Percentiles rank a stretch among this genome's conserved stretches.
These are phyloP conservation scores for Dicyrtomina minuta DNA, from an alignment of 2,888 invertebrate genomes.

Conservation along the genomic window DNA sequence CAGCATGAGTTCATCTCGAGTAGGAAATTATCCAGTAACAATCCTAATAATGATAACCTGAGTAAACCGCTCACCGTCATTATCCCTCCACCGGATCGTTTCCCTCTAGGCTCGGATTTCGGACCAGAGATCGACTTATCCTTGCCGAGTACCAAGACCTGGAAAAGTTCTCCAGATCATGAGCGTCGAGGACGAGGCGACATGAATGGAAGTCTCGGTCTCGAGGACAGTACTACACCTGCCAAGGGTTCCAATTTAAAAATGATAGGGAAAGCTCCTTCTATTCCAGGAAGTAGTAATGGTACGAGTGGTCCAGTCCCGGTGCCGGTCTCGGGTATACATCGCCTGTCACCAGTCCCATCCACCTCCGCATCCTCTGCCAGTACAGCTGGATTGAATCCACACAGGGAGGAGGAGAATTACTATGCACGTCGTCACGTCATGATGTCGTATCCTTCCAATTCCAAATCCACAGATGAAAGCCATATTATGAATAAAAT, in stretches of 20 bases:
- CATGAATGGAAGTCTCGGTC: not conserved
- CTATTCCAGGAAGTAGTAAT: not conserved
- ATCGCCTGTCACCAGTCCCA: no score
- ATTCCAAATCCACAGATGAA: no score
- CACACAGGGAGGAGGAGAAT: no score
- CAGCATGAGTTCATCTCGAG: not conserved
- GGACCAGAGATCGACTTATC: constrained; percentile 35
- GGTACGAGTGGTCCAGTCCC: not conserved
- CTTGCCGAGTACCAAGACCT: constrained; percentile 45
- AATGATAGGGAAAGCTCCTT: not conserved
- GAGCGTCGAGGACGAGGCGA: constrained; percentile 18
- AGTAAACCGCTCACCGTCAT: constrained; percentile 46
- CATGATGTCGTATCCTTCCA: no score
- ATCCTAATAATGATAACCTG: constrained; percentile 18
- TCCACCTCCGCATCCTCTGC: no score
- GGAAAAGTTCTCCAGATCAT: constrained; percentile 43
- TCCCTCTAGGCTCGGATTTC: not conserved
- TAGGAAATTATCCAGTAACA: no score
- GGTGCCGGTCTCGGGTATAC: no score
- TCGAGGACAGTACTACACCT: no score
- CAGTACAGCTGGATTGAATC: no score
- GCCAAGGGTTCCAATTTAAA: no score
- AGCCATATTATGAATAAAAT: no score
- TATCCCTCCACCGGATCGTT: constrained; percentile 41
- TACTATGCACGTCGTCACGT: no score